Conservation (phyloP, 2,888 invertebrate genomes). For the Papilio gigon region DNA sequence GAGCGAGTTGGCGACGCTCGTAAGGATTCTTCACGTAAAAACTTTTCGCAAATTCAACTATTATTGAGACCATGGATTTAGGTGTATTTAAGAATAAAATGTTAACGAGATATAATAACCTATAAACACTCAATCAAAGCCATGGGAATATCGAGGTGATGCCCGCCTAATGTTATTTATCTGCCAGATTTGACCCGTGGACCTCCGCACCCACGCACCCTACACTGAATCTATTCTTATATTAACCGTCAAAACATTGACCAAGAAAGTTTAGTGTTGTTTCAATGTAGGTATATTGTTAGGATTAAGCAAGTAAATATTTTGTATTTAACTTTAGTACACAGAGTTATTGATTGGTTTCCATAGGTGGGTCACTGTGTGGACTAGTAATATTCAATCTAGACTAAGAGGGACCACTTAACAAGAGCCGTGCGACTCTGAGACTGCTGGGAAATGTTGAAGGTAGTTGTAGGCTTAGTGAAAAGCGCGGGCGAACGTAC, state of each 20-base stretch:
- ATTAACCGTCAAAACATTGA: conserved; percentile 29
- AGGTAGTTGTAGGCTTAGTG: neutral
- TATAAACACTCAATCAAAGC: conserved; percentile 25
- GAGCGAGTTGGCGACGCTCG: no score
- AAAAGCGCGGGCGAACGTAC: conserved; percentile 1
- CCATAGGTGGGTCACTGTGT: no score
- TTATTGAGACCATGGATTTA: neutral
- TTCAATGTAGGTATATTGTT: neutral
- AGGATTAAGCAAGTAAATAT: no score
- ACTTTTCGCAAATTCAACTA: no score
- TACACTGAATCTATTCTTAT: conserved; percentile 35
- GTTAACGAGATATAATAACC: neutral
- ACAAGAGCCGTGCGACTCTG: no score
- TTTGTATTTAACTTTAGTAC: no score
- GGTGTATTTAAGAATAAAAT: neutral
- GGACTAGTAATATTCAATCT: no score
- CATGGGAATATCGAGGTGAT: conserved; percentile 32
- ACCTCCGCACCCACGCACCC: conserved; percentile 31
- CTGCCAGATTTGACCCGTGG: conserved; percentile 28
- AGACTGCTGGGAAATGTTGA: neutral
- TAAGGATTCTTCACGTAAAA: no score
- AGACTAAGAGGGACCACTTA: no score
- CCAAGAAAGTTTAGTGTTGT: neutral
- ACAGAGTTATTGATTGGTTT: no score
- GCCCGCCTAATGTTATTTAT: conserved; percentile 36